phyloP scores from a whole-genome alignment of 2,113 vertebrate genomes.

The Plectropomus leopardus region DNA sequence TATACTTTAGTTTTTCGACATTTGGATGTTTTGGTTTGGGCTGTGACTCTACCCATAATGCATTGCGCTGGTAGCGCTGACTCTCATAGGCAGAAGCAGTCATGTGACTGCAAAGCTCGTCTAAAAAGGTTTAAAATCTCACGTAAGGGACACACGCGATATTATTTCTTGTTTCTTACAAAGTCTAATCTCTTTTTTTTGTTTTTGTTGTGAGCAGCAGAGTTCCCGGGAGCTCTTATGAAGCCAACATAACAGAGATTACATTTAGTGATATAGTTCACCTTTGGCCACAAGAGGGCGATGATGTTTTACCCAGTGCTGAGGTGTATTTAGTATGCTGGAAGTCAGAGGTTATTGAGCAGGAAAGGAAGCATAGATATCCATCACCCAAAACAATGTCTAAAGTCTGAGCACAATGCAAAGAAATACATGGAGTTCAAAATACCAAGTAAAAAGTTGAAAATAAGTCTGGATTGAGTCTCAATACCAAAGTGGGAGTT shows the following conservation, averaged over 20 bases:
- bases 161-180: accelerated
- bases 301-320: not conserved
- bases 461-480: not conserved
- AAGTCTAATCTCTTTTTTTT: too few species aligned
- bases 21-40: not conserved
- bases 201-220: not conserved
- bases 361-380: too few species aligned
- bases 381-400: too few species aligned
- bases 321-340: not conserved
- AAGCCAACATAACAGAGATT: not conserved
- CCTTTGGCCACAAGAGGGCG: conserved; percentile 58
- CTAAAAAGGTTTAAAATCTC: not conserved
- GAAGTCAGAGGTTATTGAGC: too few species aligned
- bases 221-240: not conserved
- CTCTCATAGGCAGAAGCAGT: conserved; percentile 25
- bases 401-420: too few species aligned
- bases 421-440: too few species aligned
- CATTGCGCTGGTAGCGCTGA: not conserved
- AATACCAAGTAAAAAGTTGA: too few species aligned
- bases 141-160: too few species aligned
- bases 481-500: not conserved
- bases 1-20: accelerated
- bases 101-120: not conserved
- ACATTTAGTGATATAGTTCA: not conserved
- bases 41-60: conserved; percentile 37